Evolutionary conservation across 2,888 invertebrate genomes (phyloP).

Genomic region (Blomia tropicalis): DNA sequence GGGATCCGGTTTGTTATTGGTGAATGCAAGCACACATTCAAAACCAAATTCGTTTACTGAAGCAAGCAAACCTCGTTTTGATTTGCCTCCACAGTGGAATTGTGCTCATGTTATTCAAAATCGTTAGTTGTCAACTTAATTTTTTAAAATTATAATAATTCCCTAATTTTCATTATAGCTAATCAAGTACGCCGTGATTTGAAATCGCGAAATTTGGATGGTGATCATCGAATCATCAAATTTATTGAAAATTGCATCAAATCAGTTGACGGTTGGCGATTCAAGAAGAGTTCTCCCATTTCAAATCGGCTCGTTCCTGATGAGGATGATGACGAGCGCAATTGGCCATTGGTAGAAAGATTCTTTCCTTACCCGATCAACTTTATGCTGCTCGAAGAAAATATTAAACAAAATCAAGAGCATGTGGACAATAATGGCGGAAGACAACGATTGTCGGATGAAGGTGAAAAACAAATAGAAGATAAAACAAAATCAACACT

Average conservation of each 20-base stretch:
- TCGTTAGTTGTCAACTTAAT: constrained; percentile 2
- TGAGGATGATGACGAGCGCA: too few relatives aligned
- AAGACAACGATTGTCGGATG: too few relatives aligned
- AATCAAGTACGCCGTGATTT: not conserved
- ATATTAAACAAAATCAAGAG: not conserved
- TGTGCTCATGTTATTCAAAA: constrained; percentile 10
- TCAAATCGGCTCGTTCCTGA: not conserved
- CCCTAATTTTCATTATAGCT: not conserved
- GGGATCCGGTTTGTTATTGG: not conserved
- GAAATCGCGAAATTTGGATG: not conserved
- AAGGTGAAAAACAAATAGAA: too few relatives aligned
- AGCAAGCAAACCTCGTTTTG: too few relatives aligned
- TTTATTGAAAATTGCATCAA: constrained; percentile 17
- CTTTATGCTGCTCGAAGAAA: not conserved
- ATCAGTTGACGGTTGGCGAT: constrained; percentile 16
- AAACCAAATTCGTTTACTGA: too few relatives aligned
- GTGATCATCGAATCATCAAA: not conserved
- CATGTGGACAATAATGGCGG: too few relatives aligned
- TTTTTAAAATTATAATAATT: not conserved
- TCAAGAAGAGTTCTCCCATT: not conserved
- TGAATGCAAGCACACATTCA: not conserved
- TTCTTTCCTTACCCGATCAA: not conserved
- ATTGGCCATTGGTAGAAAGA: not conserved
- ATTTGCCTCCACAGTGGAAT: not conserved
- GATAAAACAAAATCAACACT: too few relatives aligned